Conservation (phyloP, 2,113 vertebrate species). For the Petrocephalus microphthalmus region DNA sequence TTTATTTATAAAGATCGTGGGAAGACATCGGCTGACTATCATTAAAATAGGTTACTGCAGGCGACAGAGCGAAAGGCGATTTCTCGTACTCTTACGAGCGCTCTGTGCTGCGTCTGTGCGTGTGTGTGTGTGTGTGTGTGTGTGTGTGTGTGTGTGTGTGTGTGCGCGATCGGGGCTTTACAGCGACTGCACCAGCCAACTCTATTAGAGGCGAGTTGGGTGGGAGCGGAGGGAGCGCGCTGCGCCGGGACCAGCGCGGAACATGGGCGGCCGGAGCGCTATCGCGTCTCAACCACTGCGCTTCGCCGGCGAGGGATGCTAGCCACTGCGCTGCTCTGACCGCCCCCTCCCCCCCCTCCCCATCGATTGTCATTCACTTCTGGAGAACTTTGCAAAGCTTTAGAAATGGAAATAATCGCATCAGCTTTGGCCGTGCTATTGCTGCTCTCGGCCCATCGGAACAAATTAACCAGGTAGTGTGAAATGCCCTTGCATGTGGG, state of each 20-base stretch:
- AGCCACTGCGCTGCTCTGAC: conserved; percentile 3
- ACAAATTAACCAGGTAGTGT: conserved; percentile 26
- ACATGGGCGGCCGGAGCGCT: conserved; percentile 7
- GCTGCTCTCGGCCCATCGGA: conserved; percentile 17
- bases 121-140: not conserved
- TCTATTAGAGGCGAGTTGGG: conserved; percentile 11
- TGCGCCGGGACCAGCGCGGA: not conserved
- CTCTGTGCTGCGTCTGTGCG: not conserved
- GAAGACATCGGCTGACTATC: not conserved
- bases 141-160: not conserved
- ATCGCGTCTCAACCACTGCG: not conserved
- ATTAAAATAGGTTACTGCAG: not conserved
- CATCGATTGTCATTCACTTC: not conserved
- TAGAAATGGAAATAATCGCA: conserved; percentile 22
- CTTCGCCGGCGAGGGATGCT: not conserved
- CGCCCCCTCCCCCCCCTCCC: not conserved
- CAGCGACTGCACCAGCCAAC: conserved; percentile 13
- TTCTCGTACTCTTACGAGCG: not conserved
- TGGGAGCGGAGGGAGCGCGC: not conserved
- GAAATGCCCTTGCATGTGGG: not conserved
- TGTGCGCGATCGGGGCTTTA: not conserved
- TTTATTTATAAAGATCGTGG: not conserved
- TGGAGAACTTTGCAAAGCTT: conserved; percentile 11
- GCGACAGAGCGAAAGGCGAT: not conserved
- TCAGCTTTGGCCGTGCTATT: conserved; percentile 17